Evolutionary conservation across 2,888 invertebrate genomes (phyloP), one percentile per base, ranked within the genome.

Genomic region (Acanthacorydalis orientalis): DNA sequence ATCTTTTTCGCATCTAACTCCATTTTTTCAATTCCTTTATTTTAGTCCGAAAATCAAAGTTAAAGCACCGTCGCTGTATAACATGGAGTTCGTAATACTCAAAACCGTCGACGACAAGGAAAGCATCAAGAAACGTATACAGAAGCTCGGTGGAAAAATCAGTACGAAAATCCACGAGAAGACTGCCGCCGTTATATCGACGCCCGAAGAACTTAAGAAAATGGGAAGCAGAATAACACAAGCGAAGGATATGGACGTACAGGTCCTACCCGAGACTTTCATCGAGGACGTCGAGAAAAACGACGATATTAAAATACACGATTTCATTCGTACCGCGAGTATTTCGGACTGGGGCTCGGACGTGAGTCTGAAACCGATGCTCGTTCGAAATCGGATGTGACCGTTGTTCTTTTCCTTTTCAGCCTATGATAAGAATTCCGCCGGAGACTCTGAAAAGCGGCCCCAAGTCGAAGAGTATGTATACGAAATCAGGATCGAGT

Each of bases 261-360:
- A 89, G 64, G 82, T 95, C 2, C 78, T 95, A 2, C 77, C 85
- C 8, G 77, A 80, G 55, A 77, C 78, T 40, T 89, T 83, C 60
- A 60, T 93, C 1, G 79, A 83, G 50, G 72, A 77, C 51, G 74
- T 78, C 12, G 77, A 75, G 14, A 68, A 75, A 46, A 66, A 72
- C 23, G 75, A 80, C 54, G 71, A 72, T 0, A 75, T 79, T 1
- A 68, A 76, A 31, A 72, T 79, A 39, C 65, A 84, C 2, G 72
- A 76, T 50, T 68, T 81, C 6, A 77, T 90, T 45, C 73, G 73
- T 50, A 76, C 80, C 54, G 78, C 83, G 60, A 80, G 77, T 51
- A 78, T 92, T 53, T 83, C 83, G 31, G 69, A 77, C 46, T 92
- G 92, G 92, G 90, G 90, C 11, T 76, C 80, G 15, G 85, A 90